phyloP scores from a whole-genome alignment of 2,888 invertebrate genomes.

The Smittia sp. region DNA sequence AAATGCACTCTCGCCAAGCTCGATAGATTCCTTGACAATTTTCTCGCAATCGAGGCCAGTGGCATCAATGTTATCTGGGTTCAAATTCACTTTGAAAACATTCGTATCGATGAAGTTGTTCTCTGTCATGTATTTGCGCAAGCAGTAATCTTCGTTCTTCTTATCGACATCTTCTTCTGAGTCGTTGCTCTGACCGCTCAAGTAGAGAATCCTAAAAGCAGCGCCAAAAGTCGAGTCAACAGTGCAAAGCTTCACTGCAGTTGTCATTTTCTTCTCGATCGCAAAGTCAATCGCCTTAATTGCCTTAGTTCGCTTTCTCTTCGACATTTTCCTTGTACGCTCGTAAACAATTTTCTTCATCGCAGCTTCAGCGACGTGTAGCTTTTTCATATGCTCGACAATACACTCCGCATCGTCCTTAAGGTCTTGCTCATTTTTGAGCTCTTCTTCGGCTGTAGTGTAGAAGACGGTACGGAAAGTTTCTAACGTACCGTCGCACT shows the following conservation, averaged over 20 bases:
- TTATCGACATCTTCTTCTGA: neutral
- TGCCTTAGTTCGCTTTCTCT: neutral
- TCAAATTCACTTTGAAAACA: neutral
- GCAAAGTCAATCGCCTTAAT: neutral
- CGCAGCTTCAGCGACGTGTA: neutral
- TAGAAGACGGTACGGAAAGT: no score
- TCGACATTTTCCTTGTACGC: neutral
- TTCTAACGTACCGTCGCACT: no score
- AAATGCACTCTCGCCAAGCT: neutral
- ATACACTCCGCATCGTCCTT: neutral
- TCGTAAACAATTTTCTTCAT: neutral
- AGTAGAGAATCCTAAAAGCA: neutral
- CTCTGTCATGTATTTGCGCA: neutral
- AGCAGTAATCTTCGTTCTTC: neutral
- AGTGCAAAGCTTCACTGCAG: neutral
- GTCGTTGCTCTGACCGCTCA: neutral
- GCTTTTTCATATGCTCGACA: neutral
- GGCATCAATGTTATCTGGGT: neutral
- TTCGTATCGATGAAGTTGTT: neutral
- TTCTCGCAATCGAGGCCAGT: neutral
- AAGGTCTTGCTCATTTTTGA: neutral
- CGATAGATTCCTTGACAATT: neutral
- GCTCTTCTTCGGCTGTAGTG: no score
- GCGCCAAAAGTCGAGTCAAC: neutral
- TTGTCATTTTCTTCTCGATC: neutral